Percentiles rank a stretch among this genome's conserved stretches.
Conservation (phyloP, 1,140 invertebrate genomes). For the Popillia japonica region DNA sequence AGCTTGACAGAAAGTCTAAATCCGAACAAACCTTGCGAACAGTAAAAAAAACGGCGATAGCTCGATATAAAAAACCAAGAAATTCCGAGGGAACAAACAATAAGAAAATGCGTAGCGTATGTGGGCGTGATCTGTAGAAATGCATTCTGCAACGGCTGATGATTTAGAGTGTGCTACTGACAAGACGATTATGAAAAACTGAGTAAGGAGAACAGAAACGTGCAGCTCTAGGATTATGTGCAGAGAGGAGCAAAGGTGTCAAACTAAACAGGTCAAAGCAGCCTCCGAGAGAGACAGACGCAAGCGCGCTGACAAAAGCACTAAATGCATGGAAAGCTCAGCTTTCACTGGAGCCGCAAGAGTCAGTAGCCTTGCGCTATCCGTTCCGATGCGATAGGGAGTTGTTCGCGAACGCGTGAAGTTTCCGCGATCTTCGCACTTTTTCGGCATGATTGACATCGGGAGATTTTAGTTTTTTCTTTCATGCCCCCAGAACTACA, state of each 20-base stretch:
- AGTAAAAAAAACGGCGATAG: not conserved
- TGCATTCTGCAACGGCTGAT: not conserved
- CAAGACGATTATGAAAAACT: conserved; percentile 30
- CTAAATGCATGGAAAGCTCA: conserved; percentile 35
- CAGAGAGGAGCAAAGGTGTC: conserved; percentile 37
- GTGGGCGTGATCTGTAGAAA: not conserved
- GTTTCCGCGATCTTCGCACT: conserved; percentile 22
- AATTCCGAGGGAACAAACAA: not conserved
- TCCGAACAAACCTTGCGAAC: not conserved
- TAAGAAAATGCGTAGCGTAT: not conserved
- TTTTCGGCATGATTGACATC: conserved; percentile 17
- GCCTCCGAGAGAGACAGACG: conserved; percentile 16
- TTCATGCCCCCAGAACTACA: conserved; percentile 16
- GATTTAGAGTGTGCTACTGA: conserved; percentile 19
- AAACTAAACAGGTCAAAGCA: conserved; percentile 38
- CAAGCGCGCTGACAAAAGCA: conserved; percentile 39
- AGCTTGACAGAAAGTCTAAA: no score
- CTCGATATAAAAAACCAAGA: not conserved
- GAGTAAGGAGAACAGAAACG: conserved; percentile 1
- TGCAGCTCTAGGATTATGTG: not conserved
- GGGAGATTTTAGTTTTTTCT: conserved; percentile 7
- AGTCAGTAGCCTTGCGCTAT: conserved; percentile 38
- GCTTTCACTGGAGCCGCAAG: conserved; percentile 38
- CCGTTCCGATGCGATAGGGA: conserved; percentile 18
- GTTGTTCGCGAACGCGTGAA: conserved; percentile 28